Evolutionary conservation across 2,797 vertebrate species (phyloP), one percentile per base, ranked within the genome.

Genomic region (Pipistrellus pipistrellus): DNA sequence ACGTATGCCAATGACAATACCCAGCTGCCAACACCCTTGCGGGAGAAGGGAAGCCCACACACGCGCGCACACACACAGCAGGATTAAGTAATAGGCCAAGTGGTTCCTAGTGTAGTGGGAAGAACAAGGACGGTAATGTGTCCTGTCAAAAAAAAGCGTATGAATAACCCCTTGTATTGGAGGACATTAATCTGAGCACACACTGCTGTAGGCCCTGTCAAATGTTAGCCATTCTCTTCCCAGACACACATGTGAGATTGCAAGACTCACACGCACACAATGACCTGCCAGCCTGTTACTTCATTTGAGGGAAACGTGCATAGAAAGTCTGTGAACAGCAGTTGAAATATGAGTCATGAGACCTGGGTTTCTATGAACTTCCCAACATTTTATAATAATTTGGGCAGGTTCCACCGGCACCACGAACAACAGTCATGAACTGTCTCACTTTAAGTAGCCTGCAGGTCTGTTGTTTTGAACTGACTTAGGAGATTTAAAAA

Each of bases 1-100:
- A 99, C 96, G 99, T 99, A 98, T 82, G 98, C 96, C 88, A 71
- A 6, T n/a, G 38, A 72, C 91, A 85, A 48, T 35, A 41, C 57
- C 32, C 32, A 82, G 84, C 83, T 96, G 88, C 83, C 71, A 83
- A 12, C 84, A 95, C 27, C 90, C 77, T 44, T 17, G n/a, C 59
- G 95, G 55, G 35, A 10, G 32, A 30, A n/a, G 51, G 32, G 71
- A 48, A 51, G 46, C 48, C 68, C 51, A 59, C 30, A 27, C 1
- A 2, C 17, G 2, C 35, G 8, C 41, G 69, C 84, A 66, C n/a
- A 64, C n/a, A 64, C 35, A 68, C 3, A 84, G 44, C 71, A 53
- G 68, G 95, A 91, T 89, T 57, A 88, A 97, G 75, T 69, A 94
- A 90, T 90, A 82, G 13, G 91, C 1, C 0, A 69, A 53, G 48